Evolutionary conservation across 2,797 vertebrate species (phyloP), one percentile per base, ranked within the genome.

Genomic region (Protonibea diacanthus): DNA sequence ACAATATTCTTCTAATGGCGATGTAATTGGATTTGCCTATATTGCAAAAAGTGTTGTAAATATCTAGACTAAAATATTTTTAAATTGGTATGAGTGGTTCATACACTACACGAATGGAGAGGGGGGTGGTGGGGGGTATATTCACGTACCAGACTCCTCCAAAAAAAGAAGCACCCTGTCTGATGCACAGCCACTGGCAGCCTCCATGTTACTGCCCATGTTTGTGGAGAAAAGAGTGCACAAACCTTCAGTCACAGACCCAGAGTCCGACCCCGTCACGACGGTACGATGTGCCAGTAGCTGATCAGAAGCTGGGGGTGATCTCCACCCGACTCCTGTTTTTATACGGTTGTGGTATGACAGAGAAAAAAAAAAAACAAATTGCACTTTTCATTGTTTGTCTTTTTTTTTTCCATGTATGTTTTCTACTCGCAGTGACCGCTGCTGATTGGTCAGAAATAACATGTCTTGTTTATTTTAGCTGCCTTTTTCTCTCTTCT

Each of bases 311-410:
- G 57, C 78, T 53, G 67, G 61, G 84, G 21, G 42, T 1, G 42
- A 14, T 44, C 81, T 86, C 82, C 84, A 66, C 76, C 59, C 44
- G 29, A 18, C 76, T 78, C 71, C 74, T 80, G 58, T 85, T 89
- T 91, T 86, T 83, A 71, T 89, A 93, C 52, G 56, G 81, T 88
- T 82, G 69, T 83, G 74, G 76, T 86, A 59, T 83, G 84, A 88
- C 83, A 85, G 86, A 91, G 68, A 85, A 93, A 44, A 33, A 7
- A 7, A 33, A 6, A 33, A 29, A 33, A 86, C 90, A 86, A 85
- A 83, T 91, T 95, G 93, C 93, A 94, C 92, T 93, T 90, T 87
- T 86, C 74, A 85, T 88, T 80, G 83, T 81, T 71, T 64, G 63
- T 78, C 71, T 81, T 76, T 71, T 80, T 86, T 74, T 82, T 33